Evolutionary conservation across 2,888 invertebrate species (phyloP), one percentile per base, ranked within the genome.

Genomic region (Oscheius myriophilus): DNA sequence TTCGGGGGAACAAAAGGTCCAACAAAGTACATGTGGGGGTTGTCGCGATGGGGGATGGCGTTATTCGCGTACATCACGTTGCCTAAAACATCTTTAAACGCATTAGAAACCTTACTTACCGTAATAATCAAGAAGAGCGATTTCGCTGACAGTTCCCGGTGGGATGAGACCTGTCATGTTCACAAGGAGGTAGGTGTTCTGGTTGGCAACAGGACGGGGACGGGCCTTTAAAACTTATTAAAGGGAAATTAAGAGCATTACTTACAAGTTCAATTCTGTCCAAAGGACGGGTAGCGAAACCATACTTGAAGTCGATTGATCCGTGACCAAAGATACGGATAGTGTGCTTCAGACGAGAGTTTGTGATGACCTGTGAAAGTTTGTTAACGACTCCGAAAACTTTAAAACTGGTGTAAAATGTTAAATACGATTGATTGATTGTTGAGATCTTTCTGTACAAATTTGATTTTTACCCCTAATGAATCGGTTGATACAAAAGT

Each of bases 271-370:
- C 84, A 51, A 84, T 79, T 9, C 75, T 69, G 51, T 77, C 75
- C 0, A 91, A 89, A 0, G 88, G 88, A 43, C 89, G 86, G 4
- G 90, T 88, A 0, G 91, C 90, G 87, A 92, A 92, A 0, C 92
- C 92, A 78, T 91, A 90, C 18, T 88, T 87, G 86, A 92, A 92
- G 63, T 91, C 90, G 53, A 92, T 87, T 69, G 90, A 89, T 67
- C 92, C 92, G 23, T 91, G 87, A 0, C 91, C 92, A 7, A 91
- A 91, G 39, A 92, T 90, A 67, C 91, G 89, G 49, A 92, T 90
- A 0, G 91, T 91, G 87, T 92, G 91, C 46, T 90, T 89, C n/a
- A 90, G 90, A 25, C 80, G 55, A 4, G 80, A 80, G 25, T 75
- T 75, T 21, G 80, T 80, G 33, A 70, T 74, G 12, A 74, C 73